Base-by-base conservation (phyloP, 1,140 invertebrate species). In the Ceratoteleas bidentatus region DNA sequence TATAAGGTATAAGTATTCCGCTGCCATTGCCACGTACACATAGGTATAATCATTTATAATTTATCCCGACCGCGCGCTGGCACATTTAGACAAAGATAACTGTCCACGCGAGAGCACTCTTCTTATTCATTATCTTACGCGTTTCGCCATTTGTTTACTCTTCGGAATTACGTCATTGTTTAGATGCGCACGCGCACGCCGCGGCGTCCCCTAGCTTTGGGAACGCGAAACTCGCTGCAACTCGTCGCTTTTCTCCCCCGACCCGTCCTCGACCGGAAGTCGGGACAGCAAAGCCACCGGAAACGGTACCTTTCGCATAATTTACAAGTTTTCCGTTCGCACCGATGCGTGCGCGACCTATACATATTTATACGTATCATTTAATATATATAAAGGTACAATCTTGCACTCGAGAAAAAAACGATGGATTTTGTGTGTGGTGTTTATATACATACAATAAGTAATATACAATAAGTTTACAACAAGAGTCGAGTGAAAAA, bases 381-480 rank as follows among this genome's bases (percentile, higher is more conserved):
- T 45, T 36, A 36, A 6, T 84, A 87, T 80, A 64, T 85, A 86
- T 87, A 86, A 87, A 80, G 53, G 54, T 80, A 66, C 72, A 75
- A 77, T 77, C 64, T 84, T 80, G 64, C 61, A 76, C 47, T 77
- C 77, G 66, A 75, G 64, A 81, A 81, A 74, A 78, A 69, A 78
- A 76, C 52, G 75, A 81, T 49, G 69, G 77, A 68, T 77, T 69
- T 40, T 77, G 70, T 65, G 73, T 78, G 57, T 72, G 75, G 52
- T 76, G 56, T 85, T 75, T 83, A 81, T 85, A 84, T 87, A 68
- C 87, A 86, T 86, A 74, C 85, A 85, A 86, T 87, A 87, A 85
- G 72, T 89, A 89, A 86, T 88, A 86, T 90, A 90, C 88, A 90
- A 60, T 87, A 85, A 89, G 85, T 87, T 88, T 87, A 90, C 86